Conservation (phyloP, 2,113 vertebrate species). For the Dermatemys mawii region DNA sequence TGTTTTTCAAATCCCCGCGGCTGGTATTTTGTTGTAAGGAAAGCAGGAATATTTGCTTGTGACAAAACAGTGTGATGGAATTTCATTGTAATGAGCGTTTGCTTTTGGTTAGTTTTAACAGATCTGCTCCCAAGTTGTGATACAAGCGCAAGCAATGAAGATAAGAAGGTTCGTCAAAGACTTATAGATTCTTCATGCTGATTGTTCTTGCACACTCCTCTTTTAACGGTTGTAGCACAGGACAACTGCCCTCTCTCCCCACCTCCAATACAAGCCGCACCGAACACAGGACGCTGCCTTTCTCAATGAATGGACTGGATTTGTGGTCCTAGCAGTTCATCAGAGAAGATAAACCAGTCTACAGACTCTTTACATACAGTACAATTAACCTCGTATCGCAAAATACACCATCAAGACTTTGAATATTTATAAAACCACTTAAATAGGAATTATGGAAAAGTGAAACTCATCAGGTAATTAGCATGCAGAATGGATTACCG, state of each 20-base stretch:
- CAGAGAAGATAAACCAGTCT: constrained; percentile 19
- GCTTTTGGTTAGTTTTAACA: constrained; percentile 65
- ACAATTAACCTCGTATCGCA: background rate
- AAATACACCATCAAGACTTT: background rate
- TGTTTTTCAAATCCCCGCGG: rapidly evolving
- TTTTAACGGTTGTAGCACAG: background rate
- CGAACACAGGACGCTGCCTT: background rate
- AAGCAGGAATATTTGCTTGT: background rate
- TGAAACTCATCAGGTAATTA: background rate
- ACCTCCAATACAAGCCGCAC: rapidly evolving
- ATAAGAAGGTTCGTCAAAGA: constrained; percentile 77
- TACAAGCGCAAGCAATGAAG: constrained; percentile 6
- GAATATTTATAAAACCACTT: background rate
- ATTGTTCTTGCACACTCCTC: background rate
- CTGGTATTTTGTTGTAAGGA: rapidly evolving
- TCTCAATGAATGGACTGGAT: background rate
- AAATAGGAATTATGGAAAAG: background rate
- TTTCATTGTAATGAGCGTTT: background rate
- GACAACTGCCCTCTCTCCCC: background rate
- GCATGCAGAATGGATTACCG: background rate
- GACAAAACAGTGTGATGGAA: rapidly evolving
- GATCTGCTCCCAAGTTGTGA: constrained; percentile 22
- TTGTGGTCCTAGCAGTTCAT: rapidly evolving
- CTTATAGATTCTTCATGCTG: constrained; percentile 79
- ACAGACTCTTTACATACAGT: background rate